Conservation (phyloP, 2,797 vertebrate genomes). For the Calcarius lapponicus region DNA sequence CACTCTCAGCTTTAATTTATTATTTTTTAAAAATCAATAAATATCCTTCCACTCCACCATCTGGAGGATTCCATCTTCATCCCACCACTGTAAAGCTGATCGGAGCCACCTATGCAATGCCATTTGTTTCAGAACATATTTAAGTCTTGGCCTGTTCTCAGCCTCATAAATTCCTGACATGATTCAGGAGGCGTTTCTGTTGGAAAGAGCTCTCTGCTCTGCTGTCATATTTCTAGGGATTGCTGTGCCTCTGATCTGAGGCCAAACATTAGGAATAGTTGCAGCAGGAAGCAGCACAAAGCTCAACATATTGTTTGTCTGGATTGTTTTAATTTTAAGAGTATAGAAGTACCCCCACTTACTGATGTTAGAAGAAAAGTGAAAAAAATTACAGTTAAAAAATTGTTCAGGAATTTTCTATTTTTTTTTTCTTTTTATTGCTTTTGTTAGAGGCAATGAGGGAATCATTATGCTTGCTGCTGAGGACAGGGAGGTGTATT, state of each 20-base stretch:
- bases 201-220: conserved; percentile 1
- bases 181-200: conserved; percentile 55
- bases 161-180: conserved; percentile 66
- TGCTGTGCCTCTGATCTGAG: conserved; percentile 52
- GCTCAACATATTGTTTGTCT: neutral
- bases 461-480: neutral
- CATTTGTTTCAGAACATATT: conserved; percentile 57
- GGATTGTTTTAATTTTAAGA: conserved; percentile 52
- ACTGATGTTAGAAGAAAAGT: neutral
- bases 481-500: conserved; percentile 42
- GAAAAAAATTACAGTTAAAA: neutral
- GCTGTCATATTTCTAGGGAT: conserved; percentile 22
- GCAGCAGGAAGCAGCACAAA: conserved; percentile 30
- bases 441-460: conserved; percentile 27
- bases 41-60: conserved; percentile 36
- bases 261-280: conserved; percentile 55
- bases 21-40: conserved; percentile 38
- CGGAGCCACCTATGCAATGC: conserved; percentile 53
- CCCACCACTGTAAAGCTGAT: conserved; percentile 24
- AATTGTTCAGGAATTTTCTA: neutral
- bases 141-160: conserved; percentile 32
- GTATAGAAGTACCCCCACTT: neutral
- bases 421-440: neutral
- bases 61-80: conserved; percentile 56
- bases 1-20: conserved; percentile 42